A percentile compares a stretch with the other conserved stretches of the same genome.
These are phyloP conservation scores for Phorcus lineatus DNA, from an alignment of 2,888 invertebrate species.

Conservation along the genomic window DNA sequence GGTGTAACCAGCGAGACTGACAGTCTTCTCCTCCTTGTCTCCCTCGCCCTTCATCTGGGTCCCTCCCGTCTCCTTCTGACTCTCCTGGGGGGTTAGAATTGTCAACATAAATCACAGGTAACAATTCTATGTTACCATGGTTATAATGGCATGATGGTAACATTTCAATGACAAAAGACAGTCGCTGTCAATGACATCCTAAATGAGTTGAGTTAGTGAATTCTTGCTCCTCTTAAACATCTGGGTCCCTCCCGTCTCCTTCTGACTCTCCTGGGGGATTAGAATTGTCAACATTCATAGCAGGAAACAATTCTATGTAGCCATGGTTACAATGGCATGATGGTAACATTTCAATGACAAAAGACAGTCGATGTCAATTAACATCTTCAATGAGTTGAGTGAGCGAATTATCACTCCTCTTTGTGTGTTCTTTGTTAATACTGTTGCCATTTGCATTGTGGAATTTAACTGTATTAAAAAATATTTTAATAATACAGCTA, in stretches of 20 bases:
- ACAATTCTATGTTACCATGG: background rate
- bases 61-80: conserved; percentile 31
- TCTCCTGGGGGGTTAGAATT: background rate
- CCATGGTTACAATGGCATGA: too few species aligned
- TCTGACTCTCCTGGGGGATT: background rate
- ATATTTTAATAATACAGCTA: too few species aligned
- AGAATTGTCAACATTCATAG: background rate
- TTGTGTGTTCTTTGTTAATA: too few species aligned
- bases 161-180: background rate
- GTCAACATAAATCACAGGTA: background rate
- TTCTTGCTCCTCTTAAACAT: too few species aligned
- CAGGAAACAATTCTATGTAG: background rate
- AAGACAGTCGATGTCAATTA: background rate
- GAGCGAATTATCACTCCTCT: too few species aligned
- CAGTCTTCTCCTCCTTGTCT: conserved; percentile 31
- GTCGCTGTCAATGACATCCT: background rate
- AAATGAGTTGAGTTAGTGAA: too few species aligned
- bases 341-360: background rate
- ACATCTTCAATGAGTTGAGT: background rate
- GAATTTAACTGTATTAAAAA: too few species aligned
- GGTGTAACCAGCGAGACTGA: conserved; percentile 46
- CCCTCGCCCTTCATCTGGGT: conserved; percentile 33
- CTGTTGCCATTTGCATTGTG: too few species aligned
- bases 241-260: conserved; percentile 40
- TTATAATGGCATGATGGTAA: background rate